A percentile compares a stretch with the other conserved stretches of the same genome.
Evolutionary conservation across 2,113 vertebrate genomes (phyloP).

Genomic region (Bambusicola thoracicus): DNA sequence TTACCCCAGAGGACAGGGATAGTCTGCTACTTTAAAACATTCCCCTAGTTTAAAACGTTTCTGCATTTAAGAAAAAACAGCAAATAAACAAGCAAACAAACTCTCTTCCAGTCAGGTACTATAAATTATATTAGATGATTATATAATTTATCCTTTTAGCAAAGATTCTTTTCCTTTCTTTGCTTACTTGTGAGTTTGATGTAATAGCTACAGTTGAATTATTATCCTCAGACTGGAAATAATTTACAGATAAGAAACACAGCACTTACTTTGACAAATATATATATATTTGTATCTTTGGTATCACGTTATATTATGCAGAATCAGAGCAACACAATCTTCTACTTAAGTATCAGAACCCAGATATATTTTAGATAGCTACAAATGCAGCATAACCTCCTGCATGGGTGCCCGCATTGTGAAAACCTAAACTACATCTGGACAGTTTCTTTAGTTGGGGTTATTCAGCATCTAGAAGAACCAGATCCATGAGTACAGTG

Average conservation of each 20-base stretch:
- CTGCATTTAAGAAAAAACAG: background rate
- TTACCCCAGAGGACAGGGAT: background rate
- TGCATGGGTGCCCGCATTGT: background rate
- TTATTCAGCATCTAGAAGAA: background rate
- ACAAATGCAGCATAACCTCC: background rate
- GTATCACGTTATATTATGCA: background rate
- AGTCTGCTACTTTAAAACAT: constrained; percentile 3
- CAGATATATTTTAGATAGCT: background rate
- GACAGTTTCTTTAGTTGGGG: background rate
- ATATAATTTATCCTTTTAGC: constrained; percentile 62
- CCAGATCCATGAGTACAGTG: background rate
- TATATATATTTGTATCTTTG: background rate
- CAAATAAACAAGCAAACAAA: background rate
- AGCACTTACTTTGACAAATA: background rate
- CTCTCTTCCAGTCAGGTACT: background rate
- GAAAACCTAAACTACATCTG: background rate
- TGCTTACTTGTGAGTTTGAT: constrained; percentile 58
- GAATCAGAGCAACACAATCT: background rate
- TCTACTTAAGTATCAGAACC: background rate
- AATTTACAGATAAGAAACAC: constrained; percentile 42
- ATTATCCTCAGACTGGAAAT: constrained; percentile 4
- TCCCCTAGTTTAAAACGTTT: constrained; percentile 18
- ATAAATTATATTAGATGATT: constrained; percentile 45
- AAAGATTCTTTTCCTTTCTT: constrained; percentile 56
- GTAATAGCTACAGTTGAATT: constrained; percentile 41